These are phyloP conservation scores for Epinephelus awoara DNA, from an alignment of 2,797 vertebrate species.

Conservation along the genomic window DNA sequence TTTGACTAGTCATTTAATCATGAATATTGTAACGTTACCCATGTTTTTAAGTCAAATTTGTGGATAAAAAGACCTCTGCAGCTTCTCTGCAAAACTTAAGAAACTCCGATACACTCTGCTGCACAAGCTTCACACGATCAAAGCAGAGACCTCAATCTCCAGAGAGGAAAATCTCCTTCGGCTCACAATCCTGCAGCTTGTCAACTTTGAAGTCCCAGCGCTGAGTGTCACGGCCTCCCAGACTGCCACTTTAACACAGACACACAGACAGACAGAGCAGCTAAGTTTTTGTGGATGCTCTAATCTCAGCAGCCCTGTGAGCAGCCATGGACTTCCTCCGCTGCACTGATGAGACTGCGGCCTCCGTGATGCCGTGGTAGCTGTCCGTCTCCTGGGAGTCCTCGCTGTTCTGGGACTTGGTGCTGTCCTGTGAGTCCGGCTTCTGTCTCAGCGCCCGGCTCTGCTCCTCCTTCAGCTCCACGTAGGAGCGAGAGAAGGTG, in stretches of 20 bases:
- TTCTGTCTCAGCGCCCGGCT: conserved; percentile 86
- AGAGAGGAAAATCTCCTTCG: conserved; percentile 44
- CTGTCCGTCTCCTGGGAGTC: conserved; percentile 81
- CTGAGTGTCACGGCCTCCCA: conserved; percentile 30
- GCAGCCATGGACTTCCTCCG: conserved; percentile 78
- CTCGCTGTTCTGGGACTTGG: conserved; percentile 83
- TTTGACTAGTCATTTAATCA: conserved; percentile 25
- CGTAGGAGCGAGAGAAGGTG: conserved; percentile 96
- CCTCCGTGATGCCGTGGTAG: conserved; percentile 70
- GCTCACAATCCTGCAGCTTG: conserved; percentile 44
- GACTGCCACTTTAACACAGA: conserved; percentile 14
- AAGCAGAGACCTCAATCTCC: conserved; percentile 44
- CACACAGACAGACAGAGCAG: background rate
- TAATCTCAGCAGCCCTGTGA: conserved; percentile 72
- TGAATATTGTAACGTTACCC: conserved; percentile 17
- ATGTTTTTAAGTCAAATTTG: conserved; percentile 45
- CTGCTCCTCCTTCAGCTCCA: conserved; percentile 95
- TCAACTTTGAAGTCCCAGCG: conserved; percentile 52
- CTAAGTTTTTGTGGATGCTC: conserved; percentile 66
- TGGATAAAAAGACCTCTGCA: conserved; percentile 15
- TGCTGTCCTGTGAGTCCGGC: conserved; percentile 86
- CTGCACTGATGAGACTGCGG: conserved; percentile 45
- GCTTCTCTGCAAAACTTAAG: conserved; percentile 37
- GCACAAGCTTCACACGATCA: conserved; percentile 50
- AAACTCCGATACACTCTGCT: conserved; percentile 48